Evolutionary conservation across 2,113 vertebrate species (phyloP), one percentile per base, ranked within the genome.

Genomic region (Irena cyanogastra): DNA sequence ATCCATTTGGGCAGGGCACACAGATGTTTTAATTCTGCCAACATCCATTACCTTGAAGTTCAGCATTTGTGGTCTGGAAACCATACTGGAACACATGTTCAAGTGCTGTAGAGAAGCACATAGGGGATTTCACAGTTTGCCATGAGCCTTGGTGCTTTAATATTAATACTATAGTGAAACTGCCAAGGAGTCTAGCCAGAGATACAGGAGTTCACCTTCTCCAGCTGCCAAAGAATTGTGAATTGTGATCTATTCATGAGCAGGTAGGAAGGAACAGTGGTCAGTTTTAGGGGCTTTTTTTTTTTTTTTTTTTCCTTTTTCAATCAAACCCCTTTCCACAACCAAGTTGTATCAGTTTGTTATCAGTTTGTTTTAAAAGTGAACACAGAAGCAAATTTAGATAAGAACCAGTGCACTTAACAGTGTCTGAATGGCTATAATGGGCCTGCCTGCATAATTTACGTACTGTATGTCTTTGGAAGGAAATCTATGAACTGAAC

Each of bases 221-320:
- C 30, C 27, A 57, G 26, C 35, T 91, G 60, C 60, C 47, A 26
- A 35, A 71, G n/a, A 64, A 37, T 35, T 47, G 7, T 24, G n/a
- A 64, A 37, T 35, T 47, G 7, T 24, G 23, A 33, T 70, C 20
- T 60, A 6, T 82, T 72, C 8, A 15, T 54, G 16, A 20, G 3
- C 22, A 74, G 24, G 47, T 20, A 21, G 49, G 45, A n/a, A 42
- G 31, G 35, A 88, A 20, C 11, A 49, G 23, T 49, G 8, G 8
- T 57, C 45, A 61, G 3, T 3, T 79, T 79, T 27, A 54, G 14
- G 37, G n/a, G 10, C 12, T 7, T 56, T 16, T 33, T 23, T 18
- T 4, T 7, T 7, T 4, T 7, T 9, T 3, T 5, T 15, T 8
- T 3, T 11, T 7, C 3, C 5, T 18, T 57, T 35, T 49, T 26